Base-by-base conservation (phyloP, 2,797 vertebrate species). In the Diplodus sargus region DNA sequence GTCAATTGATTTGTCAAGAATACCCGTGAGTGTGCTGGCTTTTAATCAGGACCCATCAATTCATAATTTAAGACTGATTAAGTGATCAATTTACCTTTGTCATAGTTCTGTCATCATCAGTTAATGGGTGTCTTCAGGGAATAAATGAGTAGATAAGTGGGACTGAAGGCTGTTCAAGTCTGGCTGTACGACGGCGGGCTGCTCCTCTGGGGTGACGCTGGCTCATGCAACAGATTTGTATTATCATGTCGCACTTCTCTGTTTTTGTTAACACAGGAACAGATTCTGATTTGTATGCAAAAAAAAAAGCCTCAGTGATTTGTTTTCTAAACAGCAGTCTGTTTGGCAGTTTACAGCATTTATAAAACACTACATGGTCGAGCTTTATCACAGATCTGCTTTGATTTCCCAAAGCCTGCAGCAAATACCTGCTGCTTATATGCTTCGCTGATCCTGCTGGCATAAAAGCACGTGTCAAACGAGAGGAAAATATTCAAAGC, bases 41-140 rank as follows among this genome's bases (percentile, higher is more conserved):
- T 88, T 83, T 89, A 87, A 88, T 89, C 76, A 89, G 68, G 56
- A 76, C 48, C 62, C 74, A 87, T 88, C 84, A 85, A 61, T 71
- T 88, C 68, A 76, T 63, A 68, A 85, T 85, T 92, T 83, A 87
- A 78, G 73, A 79, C 69, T 82, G 86, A 91, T 88, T 78, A 90
- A 82, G 74, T 76, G 76, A 90, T 89, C 81, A 83, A 64, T 86
- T 88, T 88, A 88, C 76, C 54, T 83, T 71, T 82, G 86, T 85
- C 78, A 74, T 82, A 34, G 54, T 74, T 84, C 70, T 89, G 86
- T 83, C 73, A 78, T 63, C 68, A 51, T 54, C n/a, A 48, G 51
- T 79, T 86, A 85, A 79, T 57, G 58, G 51, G 51, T 4, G 56
- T 83, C 82, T 62, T 60, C 1, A 9, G 79, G 70, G 77, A 79